Evolutionary conservation across 2,113 vertebrate species (phyloP).

Genomic region (Nothoprocta perdicaria): DNA sequence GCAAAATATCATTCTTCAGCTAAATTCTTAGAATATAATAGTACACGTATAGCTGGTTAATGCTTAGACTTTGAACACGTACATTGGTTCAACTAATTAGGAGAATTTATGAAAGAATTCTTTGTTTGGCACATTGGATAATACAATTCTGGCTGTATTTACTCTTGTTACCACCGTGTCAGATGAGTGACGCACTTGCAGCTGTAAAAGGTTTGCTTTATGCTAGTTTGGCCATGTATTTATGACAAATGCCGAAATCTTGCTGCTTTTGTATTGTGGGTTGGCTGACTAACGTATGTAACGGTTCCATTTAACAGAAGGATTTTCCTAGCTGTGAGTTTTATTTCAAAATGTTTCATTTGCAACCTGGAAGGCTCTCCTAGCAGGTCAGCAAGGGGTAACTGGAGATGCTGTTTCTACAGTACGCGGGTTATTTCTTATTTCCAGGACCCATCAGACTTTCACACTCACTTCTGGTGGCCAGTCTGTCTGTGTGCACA

Average conservation of each 20-base stretch:
- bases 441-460: constrained; percentile 2
- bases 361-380: not conserved
- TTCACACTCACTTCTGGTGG: not conserved
- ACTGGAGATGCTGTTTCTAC: constrained; percentile 13
- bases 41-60: not conserved
- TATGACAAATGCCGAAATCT: not conserved
- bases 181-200: constrained; percentile 21
- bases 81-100: constrained; percentile 35
- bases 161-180: constrained; percentile 25
- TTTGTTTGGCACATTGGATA: constrained; percentile 46
- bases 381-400: not conserved
- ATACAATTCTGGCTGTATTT: constrained; percentile 42
- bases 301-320: not conserved
- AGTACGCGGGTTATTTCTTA: not conserved
- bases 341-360: not conserved
- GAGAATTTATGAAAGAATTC: constrained; percentile 41
- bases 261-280: not conserved
- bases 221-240: not conserved
- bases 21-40: not conserved
- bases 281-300: not conserved
- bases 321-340: not conserved
- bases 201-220: constrained; percentile 50
- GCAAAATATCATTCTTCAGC: not conserved
- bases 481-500: not conserved
- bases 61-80: not conserved